Percentiles rank a stretch among this genome's conserved stretches.
Conservation (phyloP, 92 coral and sea anemone genomes). For the Epizoanthus ramosus region DNA sequence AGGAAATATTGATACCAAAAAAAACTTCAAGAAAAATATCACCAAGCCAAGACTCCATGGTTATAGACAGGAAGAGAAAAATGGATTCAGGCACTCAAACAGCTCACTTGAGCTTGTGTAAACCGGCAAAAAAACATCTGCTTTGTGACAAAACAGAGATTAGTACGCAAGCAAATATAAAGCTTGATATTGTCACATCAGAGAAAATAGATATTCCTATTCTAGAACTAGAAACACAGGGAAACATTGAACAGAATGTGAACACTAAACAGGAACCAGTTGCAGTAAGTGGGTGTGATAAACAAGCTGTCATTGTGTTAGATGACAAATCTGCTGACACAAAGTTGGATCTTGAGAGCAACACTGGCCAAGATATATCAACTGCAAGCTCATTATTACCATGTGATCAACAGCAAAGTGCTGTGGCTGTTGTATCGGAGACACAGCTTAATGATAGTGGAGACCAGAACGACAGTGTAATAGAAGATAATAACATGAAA, state of each 20-base stretch:
- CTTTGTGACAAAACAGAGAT: neutral
- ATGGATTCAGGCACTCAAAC: constrained; percentile 12
- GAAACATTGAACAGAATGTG: neutral
- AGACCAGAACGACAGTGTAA: neutral
- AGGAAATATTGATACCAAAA: neutral
- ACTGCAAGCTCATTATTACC: neutral
- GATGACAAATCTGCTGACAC: neutral
- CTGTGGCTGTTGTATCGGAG: neutral
- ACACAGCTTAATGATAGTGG: neutral
- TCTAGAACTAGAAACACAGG: neutral
- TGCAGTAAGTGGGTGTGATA: neutral
- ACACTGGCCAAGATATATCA: neutral
- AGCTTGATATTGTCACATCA: constrained; percentile 12
- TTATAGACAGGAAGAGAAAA: constrained; percentile 24
- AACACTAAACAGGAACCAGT: constrained; percentile 4
- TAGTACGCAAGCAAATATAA: neutral
- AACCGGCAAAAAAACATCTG: neutral
- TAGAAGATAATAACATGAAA: neutral
- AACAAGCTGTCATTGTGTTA: neutral
- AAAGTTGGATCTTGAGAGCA: neutral
- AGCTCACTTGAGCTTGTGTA: neutral
- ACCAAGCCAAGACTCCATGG: constrained; percentile 8
- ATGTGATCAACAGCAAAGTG: neutral
- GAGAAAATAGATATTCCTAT: neutral
- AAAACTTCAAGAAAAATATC: constrained; percentile 24